phyloP scores from a whole-genome alignment of 2,113 vertebrate genomes.

The Chionodraco myersi region DNA sequence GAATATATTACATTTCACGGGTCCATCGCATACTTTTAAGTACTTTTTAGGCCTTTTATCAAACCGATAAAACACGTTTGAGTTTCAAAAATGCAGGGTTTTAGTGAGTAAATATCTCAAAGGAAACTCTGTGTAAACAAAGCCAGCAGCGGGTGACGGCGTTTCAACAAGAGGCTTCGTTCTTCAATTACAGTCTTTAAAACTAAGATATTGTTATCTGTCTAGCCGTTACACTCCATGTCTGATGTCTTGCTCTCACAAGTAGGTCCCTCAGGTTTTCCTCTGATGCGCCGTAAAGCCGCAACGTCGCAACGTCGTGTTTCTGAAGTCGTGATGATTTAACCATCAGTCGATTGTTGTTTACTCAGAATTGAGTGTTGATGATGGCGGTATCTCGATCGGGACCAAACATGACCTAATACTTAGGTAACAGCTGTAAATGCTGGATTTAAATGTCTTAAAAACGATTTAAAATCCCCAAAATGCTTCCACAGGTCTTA shows the following conservation, averaged over 20 bases:
- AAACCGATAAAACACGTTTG: too few species aligned
- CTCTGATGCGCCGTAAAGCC: conserved; percentile 41
- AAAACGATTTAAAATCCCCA: too few species aligned
- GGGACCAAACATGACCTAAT: not conserved
- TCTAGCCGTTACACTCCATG: conserved; percentile 29
- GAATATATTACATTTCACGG: conserved; percentile 15
- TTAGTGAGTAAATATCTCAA: conserved; percentile 27
- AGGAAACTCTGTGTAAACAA: conserved; percentile 47
- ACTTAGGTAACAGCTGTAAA: too few species aligned
- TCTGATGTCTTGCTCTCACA: conserved; percentile 66
- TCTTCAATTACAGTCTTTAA: conserved; percentile 42
- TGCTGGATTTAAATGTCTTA: too few species aligned
- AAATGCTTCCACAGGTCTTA: not conserved
- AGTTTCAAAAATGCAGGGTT: too few species aligned
- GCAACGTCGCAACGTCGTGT: conserved; percentile 17
- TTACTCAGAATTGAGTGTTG: conserved; percentile 3
- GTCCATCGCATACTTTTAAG: too few species aligned
- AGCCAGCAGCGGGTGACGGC: conserved; percentile 43
- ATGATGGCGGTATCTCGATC: not conserved
- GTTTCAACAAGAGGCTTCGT: conserved; percentile 34
- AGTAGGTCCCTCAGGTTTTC: conserved; percentile 48
- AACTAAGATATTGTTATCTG: conserved; percentile 60
- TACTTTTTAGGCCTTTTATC: too few species aligned
- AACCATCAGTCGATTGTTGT: conserved; percentile 38
- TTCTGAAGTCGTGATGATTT: conserved; percentile 1